These are phyloP conservation scores for Mugil cephalus DNA, from an alignment of 2,113 vertebrate genomes.

Conservation along the genomic window DNA sequence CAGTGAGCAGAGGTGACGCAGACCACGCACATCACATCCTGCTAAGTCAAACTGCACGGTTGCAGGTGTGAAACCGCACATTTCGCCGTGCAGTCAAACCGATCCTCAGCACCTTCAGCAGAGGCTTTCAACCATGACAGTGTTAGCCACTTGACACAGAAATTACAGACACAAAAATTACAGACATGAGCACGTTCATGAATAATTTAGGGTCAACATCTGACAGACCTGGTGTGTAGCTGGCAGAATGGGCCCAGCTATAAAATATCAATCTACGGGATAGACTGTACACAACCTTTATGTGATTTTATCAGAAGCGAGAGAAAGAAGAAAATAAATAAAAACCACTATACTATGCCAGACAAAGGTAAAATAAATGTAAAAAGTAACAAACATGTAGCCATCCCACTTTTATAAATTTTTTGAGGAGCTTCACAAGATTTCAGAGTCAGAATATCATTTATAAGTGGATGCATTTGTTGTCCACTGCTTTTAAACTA, in stretches of 20 bases:
- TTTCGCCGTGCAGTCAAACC: slow-evolving; percentile 24
- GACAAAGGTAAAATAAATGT: no score
- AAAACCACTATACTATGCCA: neutral
- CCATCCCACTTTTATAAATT: no score
- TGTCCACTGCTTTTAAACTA: neutral
- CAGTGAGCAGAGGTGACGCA: neutral
- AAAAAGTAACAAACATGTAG: no score
- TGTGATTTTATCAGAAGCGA: no score
- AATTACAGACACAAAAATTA: slow-evolving; percentile 53
- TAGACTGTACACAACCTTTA: slow-evolving; percentile 17
- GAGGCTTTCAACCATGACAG: slow-evolving; percentile 45
- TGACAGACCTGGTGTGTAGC: slow-evolving; percentile 65
- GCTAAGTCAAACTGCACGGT: neutral
- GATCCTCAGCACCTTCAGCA: slow-evolving; percentile 47
- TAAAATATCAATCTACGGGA: slow-evolving; percentile 68
- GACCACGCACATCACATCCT: neutral
- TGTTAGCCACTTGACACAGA: slow-evolving; percentile 50
- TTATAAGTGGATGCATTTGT: slow-evolving; percentile 12
- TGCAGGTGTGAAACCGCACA: slow-evolving; percentile 41
- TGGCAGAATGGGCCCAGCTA: slow-evolving; percentile 11
- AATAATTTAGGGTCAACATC: slow-evolving; percentile 78
- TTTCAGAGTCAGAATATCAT: neutral
- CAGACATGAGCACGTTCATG: slow-evolving; percentile 63
- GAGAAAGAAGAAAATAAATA: no score
- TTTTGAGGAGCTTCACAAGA: no score